phyloP scores from a whole-genome alignment of 2,888 invertebrate genomes.

The Pseudolycoriella hygida region DNA sequence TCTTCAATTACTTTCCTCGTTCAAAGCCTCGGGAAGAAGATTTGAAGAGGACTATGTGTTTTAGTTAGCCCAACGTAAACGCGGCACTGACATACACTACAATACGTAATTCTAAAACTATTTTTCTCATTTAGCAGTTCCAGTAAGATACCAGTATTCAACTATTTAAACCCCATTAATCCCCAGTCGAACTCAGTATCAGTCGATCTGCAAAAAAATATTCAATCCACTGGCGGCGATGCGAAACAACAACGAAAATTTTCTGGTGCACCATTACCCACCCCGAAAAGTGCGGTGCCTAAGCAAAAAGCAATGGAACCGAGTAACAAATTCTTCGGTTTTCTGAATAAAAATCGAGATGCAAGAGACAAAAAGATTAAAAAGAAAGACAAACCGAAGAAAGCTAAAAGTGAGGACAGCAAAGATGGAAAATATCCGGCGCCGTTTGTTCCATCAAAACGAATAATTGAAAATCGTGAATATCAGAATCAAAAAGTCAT shows the following conservation, averaged over 20 bases:
- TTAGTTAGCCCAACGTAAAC: no score
- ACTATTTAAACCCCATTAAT: conserved; percentile 10
- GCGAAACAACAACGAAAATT: conserved; percentile 1
- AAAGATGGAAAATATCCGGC: neutral
- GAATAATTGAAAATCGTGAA: conserved; percentile 10
- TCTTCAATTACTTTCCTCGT: no score
- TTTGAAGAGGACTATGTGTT: no score
- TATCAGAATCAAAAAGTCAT: conserved; percentile 11
- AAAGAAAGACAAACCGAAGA: conserved; percentile 8
- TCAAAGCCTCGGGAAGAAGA: no score
- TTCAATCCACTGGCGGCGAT: neutral
- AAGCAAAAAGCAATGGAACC: neutral
- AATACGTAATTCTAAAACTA: no score
- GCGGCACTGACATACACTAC: no score
- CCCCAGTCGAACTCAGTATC: conserved; percentile 1
- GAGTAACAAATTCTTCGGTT: conserved; percentile 10
- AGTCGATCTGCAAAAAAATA: conserved; percentile 2
- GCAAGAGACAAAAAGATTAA: conserved; percentile 10
- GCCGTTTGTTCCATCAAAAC: conserved; percentile 10
- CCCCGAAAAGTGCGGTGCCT: neutral
- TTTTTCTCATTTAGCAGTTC: conserved; percentile 7
- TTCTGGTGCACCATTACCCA: neutral
- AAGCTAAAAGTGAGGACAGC: neutral
- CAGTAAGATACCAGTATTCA: conserved; percentile 12
- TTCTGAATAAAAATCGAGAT: conserved; percentile 10